phyloP scores from a whole-genome alignment of 1,140 invertebrate species.

The Sinella curviseta region DNA sequence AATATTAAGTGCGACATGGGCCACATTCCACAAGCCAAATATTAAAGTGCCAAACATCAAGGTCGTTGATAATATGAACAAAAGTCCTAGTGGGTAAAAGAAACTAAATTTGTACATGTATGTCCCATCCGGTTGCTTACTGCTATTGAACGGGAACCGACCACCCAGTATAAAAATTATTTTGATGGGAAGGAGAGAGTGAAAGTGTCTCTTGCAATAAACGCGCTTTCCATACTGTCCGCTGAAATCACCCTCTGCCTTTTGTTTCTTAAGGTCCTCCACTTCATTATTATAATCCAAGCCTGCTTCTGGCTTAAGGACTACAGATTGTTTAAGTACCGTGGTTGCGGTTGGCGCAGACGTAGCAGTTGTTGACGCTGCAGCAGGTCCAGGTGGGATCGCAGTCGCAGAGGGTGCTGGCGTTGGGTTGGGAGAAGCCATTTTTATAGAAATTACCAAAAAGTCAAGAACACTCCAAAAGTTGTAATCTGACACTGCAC shows the following conservation, averaged over 20 bases:
- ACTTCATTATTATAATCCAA: not conserved
- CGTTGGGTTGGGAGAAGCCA: no score
- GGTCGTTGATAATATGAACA: not conserved
- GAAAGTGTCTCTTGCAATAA: not conserved
- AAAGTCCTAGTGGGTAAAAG: not conserved
- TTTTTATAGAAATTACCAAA: no score
- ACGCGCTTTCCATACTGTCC: not conserved
- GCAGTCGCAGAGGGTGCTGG: no score
- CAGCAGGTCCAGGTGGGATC: no score
- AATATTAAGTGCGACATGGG: not conserved
- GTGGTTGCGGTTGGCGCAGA: not conserved
- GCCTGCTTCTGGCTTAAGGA: not conserved
- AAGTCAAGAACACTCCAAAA: no score
- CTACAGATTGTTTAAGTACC: not conserved
- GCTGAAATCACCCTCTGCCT: not conserved
- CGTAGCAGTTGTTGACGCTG: not conserved
- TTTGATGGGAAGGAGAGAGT: not conserved
- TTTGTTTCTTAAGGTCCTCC: not conserved
- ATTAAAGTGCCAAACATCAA: not conserved
- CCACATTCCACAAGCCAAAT: not conserved
- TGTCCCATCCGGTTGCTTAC: not conserved
- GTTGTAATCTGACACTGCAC: no score
- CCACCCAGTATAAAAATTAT: not conserved
- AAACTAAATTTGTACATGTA: not conserved
- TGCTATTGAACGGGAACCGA: slow-evolving; percentile 8